These are phyloP conservation scores for Subanguina moxae DNA, from an alignment of 1,140 invertebrate species.

Conservation along the genomic window DNA sequence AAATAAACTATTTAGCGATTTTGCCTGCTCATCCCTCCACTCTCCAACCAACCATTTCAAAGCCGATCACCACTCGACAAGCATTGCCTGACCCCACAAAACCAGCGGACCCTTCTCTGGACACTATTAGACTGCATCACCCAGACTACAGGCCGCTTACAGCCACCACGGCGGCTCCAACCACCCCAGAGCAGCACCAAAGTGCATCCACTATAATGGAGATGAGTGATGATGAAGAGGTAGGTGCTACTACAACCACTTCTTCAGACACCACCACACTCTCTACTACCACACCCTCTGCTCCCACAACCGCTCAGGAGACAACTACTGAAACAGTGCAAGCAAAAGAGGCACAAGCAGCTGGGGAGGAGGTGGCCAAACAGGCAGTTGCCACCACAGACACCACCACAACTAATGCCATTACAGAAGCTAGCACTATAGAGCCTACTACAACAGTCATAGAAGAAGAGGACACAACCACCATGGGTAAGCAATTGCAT, in stretches of 20 bases:
- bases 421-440: too few species aligned
- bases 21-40: too few species aligned
- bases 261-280: background rate
- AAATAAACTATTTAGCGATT: too few species aligned
- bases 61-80: background rate
- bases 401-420: too few species aligned
- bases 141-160: constrained; percentile 21
- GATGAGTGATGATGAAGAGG: constrained; percentile 16
- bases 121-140: constrained; percentile 13
- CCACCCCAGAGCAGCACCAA: background rate
- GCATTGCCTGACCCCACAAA: constrained; percentile 13
- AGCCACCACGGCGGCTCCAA: background rate
- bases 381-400: too few species aligned
- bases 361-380: background rate
- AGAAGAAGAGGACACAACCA: too few species aligned
- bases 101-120: constrained; percentile 19
- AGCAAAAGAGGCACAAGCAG: background rate
- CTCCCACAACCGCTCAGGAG: background rate
- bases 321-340: background rate
- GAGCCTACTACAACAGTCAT: too few species aligned
- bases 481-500: too few species aligned
- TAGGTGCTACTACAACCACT: background rate
- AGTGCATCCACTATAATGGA: constrained; percentile 10
- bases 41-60: background rate
- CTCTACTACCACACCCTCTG: background rate